These are phyloP conservation scores for Gobionotothen gibberifrons DNA, from an alignment of 2,797 vertebrate genomes.

Conservation along the genomic window DNA sequence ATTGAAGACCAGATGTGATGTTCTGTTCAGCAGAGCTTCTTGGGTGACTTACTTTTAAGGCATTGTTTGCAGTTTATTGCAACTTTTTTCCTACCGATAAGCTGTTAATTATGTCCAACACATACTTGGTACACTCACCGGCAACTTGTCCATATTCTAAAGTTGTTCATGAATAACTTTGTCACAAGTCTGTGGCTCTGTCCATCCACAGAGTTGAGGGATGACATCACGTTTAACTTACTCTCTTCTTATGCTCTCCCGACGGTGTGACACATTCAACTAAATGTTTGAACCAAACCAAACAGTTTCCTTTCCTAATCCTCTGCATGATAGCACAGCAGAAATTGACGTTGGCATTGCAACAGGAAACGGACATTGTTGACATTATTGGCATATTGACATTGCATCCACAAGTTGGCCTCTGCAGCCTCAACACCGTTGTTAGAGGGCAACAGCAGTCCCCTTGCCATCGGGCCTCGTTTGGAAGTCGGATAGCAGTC, in stretches of 20 bases:
- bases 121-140: no score
- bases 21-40: slow-evolving; percentile 5
- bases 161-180: not conserved
- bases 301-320: not conserved
- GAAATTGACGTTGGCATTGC: slow-evolving; percentile 42
- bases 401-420: slow-evolving; percentile 26
- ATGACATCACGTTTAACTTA: slow-evolving; percentile 3
- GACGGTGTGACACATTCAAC: not conserved
- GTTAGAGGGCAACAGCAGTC: slow-evolving; percentile 30
- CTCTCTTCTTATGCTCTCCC: slow-evolving; percentile 11
- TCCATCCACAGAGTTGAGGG: slow-evolving; percentile 1
- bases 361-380: slow-evolving; percentile 46
- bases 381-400: slow-evolving; percentile 56
- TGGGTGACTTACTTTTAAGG: not conserved
- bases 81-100: slow-evolving; percentile 17
- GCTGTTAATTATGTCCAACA: not conserved
- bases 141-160: not conserved
- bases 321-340: slow-evolving; percentile 21
- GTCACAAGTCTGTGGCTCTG: not conserved
- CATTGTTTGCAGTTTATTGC: not conserved
- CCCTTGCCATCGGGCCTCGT: not conserved
- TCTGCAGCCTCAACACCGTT: slow-evolving; percentile 2
- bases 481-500: not conserved
- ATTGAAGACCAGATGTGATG: slow-evolving; percentile 2
- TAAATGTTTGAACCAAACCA: slow-evolving; percentile 2